Conservation (phyloP, 2,888 invertebrate species). For the Leptopilina myrica region DNA sequence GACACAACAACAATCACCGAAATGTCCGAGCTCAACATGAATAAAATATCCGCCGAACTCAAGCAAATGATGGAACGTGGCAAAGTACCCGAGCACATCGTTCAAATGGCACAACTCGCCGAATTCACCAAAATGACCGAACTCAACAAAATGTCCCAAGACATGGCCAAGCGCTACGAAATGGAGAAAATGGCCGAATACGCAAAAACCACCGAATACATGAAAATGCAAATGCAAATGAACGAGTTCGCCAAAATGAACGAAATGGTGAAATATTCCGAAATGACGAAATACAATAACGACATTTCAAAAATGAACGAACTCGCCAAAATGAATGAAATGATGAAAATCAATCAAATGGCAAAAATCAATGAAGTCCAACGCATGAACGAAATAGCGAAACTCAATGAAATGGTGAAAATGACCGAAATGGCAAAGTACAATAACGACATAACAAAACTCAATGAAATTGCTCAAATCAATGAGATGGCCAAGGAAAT, state of each 20-base stretch:
- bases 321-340: conserved; percentile 73
- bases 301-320: conserved; percentile 74
- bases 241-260: conserved; percentile 72
- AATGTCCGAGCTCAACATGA: conserved; percentile 75
- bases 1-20: conserved; percentile 73
- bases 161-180: conserved; percentile 73
- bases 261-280: conserved; percentile 73
- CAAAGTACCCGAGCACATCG: conserved; percentile 75
- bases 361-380: conserved; percentile 74
- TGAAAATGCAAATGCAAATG: conserved; percentile 72
- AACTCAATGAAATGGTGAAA: conserved; percentile 74
- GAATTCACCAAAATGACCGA: conserved; percentile 75
- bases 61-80: conserved; percentile 76
- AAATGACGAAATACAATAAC: conserved; percentile 73
- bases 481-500: conserved; percentile 75
- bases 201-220: conserved; percentile 73
- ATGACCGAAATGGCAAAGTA: conserved; percentile 75
- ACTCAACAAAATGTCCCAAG: conserved; percentile 73
- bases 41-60: conserved; percentile 74
- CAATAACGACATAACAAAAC: conserved; percentile 70
- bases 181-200: conserved; percentile 75
- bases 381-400: conserved; percentile 74
- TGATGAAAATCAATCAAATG: conserved; percentile 74
- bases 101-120: conserved; percentile 75
- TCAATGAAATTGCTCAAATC: conserved; percentile 73